Evolutionary conservation across 2,113 vertebrate species (phyloP).

Genomic region (human (Homo sapiens)): DNA sequence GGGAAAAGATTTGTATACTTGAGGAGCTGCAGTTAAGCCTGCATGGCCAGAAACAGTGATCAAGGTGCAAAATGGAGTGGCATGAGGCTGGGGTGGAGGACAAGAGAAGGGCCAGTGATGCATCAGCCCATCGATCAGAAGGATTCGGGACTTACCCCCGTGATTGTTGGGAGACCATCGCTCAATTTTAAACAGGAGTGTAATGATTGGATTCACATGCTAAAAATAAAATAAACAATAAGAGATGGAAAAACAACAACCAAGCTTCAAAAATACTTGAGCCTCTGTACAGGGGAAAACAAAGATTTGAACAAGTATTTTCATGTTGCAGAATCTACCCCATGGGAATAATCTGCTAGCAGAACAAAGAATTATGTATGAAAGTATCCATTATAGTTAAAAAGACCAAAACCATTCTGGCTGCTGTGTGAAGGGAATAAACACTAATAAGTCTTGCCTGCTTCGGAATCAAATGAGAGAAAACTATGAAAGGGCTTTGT

Average conservation of each 20-base stretch:
- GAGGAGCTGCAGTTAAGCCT: background rate
- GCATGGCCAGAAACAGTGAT: background rate
- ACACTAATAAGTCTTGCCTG: background rate
- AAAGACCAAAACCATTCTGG: slow-evolving; percentile 32
- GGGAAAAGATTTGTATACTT: background rate
- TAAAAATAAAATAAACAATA: slow-evolving; percentile 40
- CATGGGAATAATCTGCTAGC: slow-evolving; percentile 12
- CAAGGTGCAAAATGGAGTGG: background rate
- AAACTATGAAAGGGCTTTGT: background rate
- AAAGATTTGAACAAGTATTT: slow-evolving; percentile 45
- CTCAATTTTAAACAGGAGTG: background rate
- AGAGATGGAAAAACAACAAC: background rate
- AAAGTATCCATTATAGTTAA: slow-evolving; percentile 52
- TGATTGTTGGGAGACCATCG: background rate
- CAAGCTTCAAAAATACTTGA: background rate
- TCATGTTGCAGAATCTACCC: background rate
- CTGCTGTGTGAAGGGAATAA: slow-evolving; percentile 34
- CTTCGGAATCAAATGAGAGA: background rate
- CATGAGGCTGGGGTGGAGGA: background rate
- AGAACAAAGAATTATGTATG: slow-evolving; percentile 43
- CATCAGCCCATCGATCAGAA: background rate
- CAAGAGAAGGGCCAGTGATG: background rate
- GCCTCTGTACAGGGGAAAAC: background rate
- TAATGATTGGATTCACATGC: background rate
- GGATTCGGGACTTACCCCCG: background rate